These are phyloP conservation scores for Forbesichthys agassizii DNA, from an alignment of 2,113 vertebrate genomes.

Conservation along the genomic window DNA sequence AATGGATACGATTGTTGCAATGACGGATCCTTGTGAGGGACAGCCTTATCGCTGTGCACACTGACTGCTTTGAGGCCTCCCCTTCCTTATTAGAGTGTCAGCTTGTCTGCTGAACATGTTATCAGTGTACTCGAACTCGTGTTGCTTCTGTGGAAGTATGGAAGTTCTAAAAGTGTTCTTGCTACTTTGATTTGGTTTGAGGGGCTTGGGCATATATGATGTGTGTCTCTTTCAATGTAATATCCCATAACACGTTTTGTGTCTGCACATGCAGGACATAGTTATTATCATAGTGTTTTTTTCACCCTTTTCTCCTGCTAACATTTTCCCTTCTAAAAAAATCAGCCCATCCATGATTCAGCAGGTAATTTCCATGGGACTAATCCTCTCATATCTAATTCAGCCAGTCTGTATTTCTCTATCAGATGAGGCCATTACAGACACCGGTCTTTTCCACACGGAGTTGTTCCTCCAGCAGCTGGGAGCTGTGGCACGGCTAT, in stretches of 20 bases:
- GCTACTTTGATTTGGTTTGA: too few species aligned
- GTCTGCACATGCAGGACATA: background rate
- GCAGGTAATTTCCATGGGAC: slow-evolving; percentile 68
- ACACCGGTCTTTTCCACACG: slow-evolving; percentile 52
- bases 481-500: slow-evolving; percentile 55
- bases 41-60: too few species aligned
- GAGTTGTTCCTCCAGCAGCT: slow-evolving; percentile 65
- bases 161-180: too few species aligned
- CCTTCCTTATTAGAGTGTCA: too few species aligned
- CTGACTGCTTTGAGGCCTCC: too few species aligned
- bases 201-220: too few species aligned
- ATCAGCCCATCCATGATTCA: slow-evolving; percentile 67
- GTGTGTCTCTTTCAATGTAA: background rate
- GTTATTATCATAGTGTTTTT: slow-evolving; percentile 34
- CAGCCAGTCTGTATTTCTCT: slow-evolving; percentile 55
- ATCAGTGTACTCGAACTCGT: too few species aligned
- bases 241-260: background rate
- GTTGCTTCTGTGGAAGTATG: too few species aligned
- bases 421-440: slow-evolving; percentile 72
- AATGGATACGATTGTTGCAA: too few species aligned
- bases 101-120: too few species aligned
- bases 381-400: slow-evolving; percentile 73
- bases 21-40: too few species aligned
- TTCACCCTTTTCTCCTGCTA: slow-evolving; percentile 5
- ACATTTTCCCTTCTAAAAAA: slow-evolving; percentile 11